Percentiles rank a stretch among this genome's conserved stretches.
Conservation (phyloP, 2,888 invertebrate species). For the Drosophila pegasa region DNA sequence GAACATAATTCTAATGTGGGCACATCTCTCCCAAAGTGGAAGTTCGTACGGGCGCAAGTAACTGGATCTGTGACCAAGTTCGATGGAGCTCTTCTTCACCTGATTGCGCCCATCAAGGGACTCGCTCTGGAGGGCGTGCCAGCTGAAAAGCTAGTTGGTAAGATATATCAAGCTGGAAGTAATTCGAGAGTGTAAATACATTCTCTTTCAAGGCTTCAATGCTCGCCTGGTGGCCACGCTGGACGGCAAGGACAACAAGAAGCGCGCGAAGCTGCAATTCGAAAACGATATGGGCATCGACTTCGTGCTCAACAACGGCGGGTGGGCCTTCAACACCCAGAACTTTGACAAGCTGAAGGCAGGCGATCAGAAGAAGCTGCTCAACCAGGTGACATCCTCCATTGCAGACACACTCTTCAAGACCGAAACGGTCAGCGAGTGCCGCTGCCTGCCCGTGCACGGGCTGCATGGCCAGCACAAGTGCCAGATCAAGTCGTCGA, state of each 20-base stretch:
- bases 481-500: constrained; percentile 79
- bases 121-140: constrained; percentile 85
- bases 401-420: constrained; percentile 84
- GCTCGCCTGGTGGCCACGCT: constrained; percentile 88
- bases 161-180: constrained; percentile 15
- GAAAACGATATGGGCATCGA: constrained; percentile 88
- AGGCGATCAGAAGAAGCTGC: constrained; percentile 76
- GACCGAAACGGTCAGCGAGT: constrained; percentile 82
- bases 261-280: constrained; percentile 86
- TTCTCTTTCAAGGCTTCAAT: constrained; percentile 86
- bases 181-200: neutral
- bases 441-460: constrained; percentile 71
- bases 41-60: constrained; percentile 73
- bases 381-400: constrained; percentile 77
- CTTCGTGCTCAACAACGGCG: constrained; percentile 86
- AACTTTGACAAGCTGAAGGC: constrained; percentile 76
- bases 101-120: constrained; percentile 87
- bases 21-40: constrained; percentile 60
- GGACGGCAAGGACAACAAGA: constrained; percentile 87
- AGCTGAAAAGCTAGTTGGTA: constrained; percentile 83
- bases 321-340: constrained; percentile 83
- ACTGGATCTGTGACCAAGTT: constrained; percentile 85
- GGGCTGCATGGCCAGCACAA: constrained; percentile 82
- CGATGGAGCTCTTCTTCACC: constrained; percentile 87
- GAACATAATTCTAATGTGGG: no score